Evolutionary conservation across 35 echinoderm and acorn worm species (phyloP).

Genomic region (Lytechinus variegatus): DNA sequence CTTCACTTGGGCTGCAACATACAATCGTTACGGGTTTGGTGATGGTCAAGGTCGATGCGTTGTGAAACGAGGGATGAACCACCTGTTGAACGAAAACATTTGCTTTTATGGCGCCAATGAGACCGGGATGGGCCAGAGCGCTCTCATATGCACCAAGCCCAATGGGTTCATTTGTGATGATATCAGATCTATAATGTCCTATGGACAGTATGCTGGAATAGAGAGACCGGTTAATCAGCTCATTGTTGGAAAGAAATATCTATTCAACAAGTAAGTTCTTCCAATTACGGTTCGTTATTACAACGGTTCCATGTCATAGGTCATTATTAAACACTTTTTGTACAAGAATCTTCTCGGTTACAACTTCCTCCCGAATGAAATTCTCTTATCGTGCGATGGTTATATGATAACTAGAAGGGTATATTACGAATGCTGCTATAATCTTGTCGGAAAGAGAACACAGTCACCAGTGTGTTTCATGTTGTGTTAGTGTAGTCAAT

Average conservation of each 20-base stretch:
- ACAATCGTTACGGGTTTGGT: no score
- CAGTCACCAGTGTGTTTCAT: no score
- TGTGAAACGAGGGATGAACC: conserved; percentile 39
- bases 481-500: no score
- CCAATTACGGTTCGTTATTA: not conserved
- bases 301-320: no score
- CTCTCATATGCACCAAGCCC: conserved; percentile 15
- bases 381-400: no score
- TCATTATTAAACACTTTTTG: no score
- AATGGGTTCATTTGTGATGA: not conserved
- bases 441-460: no score
- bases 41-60: conserved; percentile 32
- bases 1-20: conserved; percentile 29
- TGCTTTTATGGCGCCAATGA: conserved; percentile 36
- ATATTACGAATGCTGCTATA: no score
- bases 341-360: no score
- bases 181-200: not conserved
- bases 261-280: conserved; percentile 40
- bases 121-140: conserved; percentile 21
- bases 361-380: no score
- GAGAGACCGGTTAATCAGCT: conserved; percentile 12
- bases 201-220: not conserved
- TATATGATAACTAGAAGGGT: no score
- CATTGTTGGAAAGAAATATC: conserved; percentile 23
- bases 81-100: not conserved